phyloP scores from a whole-genome alignment of 2,113 vertebrate genomes.

The Halcyon malimbica region DNA sequence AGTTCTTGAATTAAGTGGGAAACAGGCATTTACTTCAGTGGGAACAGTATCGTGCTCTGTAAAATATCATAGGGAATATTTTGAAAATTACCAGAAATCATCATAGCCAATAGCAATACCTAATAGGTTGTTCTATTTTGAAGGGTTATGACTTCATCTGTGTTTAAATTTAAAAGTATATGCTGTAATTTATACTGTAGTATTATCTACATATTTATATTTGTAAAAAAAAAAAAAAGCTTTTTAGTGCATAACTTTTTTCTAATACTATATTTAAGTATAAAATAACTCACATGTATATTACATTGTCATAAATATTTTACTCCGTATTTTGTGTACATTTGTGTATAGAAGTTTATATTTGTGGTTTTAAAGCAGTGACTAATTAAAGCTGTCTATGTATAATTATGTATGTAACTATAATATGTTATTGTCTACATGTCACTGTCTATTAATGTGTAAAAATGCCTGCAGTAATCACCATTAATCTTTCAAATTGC shows the following conservation, averaged over 20 bases:
- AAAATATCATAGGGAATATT: neutral
- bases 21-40: neutral
- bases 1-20: neutral
- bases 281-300: constrained; percentile 52
- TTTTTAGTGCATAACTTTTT: neutral
- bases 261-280: neutral
- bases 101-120: neutral
- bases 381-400: constrained; percentile 74
- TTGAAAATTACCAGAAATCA: neutral
- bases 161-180: constrained; percentile 48
- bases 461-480: constrained; percentile 30
- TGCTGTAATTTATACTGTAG: constrained; percentile 43
- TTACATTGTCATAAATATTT: constrained; percentile 69
- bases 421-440: constrained; percentile 81
- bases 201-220: constrained; percentile 67
- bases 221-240: constrained; percentile 23
- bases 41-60: neutral
- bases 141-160: neutral
- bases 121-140: neutral
- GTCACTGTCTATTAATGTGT: constrained; percentile 55
- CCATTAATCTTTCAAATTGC: constrained; percentile 29
- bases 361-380: constrained; percentile 77
- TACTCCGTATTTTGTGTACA: constrained; percentile 79
- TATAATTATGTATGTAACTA: constrained; percentile 82
- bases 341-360: constrained; percentile 87